Evolutionary conservation across 2,113 vertebrate species (phyloP).

Genomic region (Platycercus adscitus): DNA sequence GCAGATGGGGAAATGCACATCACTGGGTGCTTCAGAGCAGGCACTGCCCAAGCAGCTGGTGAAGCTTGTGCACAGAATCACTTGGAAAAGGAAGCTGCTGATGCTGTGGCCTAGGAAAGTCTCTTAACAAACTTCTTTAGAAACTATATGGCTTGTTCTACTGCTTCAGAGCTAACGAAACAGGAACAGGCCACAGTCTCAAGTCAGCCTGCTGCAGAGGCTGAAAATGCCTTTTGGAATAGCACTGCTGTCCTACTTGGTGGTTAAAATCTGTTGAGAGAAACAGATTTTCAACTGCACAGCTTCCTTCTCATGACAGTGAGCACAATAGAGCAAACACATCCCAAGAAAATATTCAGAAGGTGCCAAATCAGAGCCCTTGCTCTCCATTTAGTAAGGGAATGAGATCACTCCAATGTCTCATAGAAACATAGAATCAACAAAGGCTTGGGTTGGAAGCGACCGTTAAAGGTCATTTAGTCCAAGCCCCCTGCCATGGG

Average conservation of each 20-base stretch:
- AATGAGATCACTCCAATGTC: neutral
- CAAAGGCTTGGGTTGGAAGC: neutral
- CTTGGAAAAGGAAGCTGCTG: neutral
- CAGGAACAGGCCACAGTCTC: neutral
- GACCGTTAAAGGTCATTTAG: neutral
- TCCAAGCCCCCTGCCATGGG: fast-evolving
- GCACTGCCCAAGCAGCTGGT: neutral
- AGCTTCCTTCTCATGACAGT: neutral
- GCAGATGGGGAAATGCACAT: neutral
- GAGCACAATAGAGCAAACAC: neutral
- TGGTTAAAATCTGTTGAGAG: neutral
- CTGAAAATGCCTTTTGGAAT: neutral
- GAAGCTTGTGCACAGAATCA: neutral
- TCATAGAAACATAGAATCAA: neutral
- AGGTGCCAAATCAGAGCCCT: neutral
- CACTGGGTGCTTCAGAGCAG: neutral
- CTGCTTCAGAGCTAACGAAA: neutral
- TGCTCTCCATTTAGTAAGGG: neutral
- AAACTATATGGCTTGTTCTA: neutral
- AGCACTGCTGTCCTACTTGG: neutral
- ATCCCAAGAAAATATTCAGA: neutral
- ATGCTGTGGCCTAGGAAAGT: neutral
- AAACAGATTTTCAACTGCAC: neutral
- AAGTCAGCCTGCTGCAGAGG: neutral
- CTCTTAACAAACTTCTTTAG: neutral